Evolutionary conservation across 2,888 invertebrate genomes (phyloP).

Genomic region (Chymomyza caudatula): DNA sequence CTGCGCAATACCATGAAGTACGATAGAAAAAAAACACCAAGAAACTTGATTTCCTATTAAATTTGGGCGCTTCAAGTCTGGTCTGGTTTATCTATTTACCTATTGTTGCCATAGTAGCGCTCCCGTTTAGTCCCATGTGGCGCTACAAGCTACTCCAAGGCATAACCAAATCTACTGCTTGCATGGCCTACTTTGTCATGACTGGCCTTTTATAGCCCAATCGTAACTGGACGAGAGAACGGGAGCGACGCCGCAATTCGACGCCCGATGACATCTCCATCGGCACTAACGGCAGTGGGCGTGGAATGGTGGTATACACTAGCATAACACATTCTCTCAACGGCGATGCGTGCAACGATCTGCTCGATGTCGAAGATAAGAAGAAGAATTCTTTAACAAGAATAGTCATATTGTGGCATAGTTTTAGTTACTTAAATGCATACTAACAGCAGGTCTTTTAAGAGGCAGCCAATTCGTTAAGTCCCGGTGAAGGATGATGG

Average conservation of each 20-base stretch:
- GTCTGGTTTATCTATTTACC: constrained; percentile 99
- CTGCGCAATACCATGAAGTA: constrained; percentile 87
- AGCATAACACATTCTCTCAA: constrained; percentile 71
- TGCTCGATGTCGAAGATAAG: constrained; percentile 76
- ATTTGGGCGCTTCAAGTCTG: constrained; percentile 98
- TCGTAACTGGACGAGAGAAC: constrained; percentile 87
- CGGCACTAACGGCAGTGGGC: constrained; percentile 48
- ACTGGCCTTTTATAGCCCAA: constrained; percentile 97
- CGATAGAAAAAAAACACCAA: constrained; percentile 88
- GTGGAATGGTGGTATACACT: constrained; percentile 59
- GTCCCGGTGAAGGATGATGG: too few relatives aligned
- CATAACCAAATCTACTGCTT: constrained; percentile 96
- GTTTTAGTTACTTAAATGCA: constrained; percentile 26
- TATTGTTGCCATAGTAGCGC: constrained; percentile 93
- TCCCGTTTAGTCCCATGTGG: constrained; percentile 96
- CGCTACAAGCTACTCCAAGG: constrained; percentile 95
- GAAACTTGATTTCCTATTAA: constrained; percentile 94
- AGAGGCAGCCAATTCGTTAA: too few relatives aligned
- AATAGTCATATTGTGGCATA: constrained; percentile 78
- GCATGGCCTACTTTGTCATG: constrained; percentile 96
- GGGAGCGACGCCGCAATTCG: constrained; percentile 74
- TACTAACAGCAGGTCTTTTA: constrained; percentile 49
- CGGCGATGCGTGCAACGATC: constrained; percentile 74
- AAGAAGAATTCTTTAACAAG: constrained; percentile 77
- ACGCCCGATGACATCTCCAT: constrained; percentile 70